Conservation (phyloP, 2,888 invertebrate species). For the Bimastos eiseni region DNA sequence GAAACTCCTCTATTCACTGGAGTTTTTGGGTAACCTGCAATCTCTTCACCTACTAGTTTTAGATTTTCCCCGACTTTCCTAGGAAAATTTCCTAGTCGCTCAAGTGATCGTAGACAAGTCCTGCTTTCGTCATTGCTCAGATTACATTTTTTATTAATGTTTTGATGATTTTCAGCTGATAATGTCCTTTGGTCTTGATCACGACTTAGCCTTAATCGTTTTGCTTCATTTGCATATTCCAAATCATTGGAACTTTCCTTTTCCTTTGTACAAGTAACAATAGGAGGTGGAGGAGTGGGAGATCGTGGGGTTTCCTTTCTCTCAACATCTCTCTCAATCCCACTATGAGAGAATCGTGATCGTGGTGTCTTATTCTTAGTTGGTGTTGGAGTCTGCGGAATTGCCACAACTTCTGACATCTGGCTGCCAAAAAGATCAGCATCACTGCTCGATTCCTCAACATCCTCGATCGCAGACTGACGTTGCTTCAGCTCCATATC, state of each 20-base stretch:
- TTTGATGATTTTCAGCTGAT: neutral
- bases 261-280: neutral
- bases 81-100: neutral
- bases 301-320: neutral
- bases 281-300: neutral
- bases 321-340: neutral
- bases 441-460: neutral
- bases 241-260: neutral
- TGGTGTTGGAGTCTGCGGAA: constrained; percentile 15
- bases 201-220: neutral
- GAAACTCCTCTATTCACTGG: neutral
- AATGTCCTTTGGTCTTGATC: neutral
- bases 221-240: neutral
- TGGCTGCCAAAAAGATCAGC: constrained; percentile 14
- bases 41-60: neutral
- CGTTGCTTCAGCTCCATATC: neutral
- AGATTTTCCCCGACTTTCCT: neutral
- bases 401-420: constrained; percentile 9
- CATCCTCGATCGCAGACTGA: neutral
- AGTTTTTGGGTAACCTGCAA: neutral
- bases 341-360: neutral
- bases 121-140: neutral
- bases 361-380: neutral
- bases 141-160: neutral
- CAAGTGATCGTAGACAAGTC: neutral